Evolutionary conservation across 2,888 invertebrate genomes (phyloP).

Genomic region (Heliconius ethilla): DNA sequence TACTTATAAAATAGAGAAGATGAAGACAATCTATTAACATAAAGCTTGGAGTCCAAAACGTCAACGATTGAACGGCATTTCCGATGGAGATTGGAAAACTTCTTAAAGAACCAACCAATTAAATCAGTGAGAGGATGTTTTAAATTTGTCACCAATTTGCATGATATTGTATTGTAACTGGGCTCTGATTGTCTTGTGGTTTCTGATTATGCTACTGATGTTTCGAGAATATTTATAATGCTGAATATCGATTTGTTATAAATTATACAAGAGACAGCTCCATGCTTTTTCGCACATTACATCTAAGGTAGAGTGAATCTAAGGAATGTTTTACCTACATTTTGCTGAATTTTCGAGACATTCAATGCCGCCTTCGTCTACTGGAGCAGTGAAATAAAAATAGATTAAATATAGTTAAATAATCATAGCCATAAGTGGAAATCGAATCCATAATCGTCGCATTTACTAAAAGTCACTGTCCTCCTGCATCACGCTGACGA

Average conservation of each 20-base stretch:
- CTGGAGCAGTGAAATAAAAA: too few relatives aligned
- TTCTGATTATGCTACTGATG: not conserved
- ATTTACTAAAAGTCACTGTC: too few relatives aligned
- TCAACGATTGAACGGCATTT: slow-evolving; percentile 47
- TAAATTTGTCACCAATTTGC: slow-evolving; percentile 40
- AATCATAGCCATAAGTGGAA: too few relatives aligned
- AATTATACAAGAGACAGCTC: not conserved
- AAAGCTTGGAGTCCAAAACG: slow-evolving; percentile 13
- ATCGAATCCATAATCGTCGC: too few relatives aligned
- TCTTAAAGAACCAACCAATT: slow-evolving; percentile 69
- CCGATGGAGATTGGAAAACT: slow-evolving; percentile 71
- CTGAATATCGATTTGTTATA: not conserved
- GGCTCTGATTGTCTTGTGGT: slow-evolving; percentile 7
- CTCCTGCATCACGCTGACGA: too few relatives aligned
- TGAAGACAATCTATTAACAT: slow-evolving; percentile 14
- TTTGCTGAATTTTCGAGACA: too few relatives aligned
- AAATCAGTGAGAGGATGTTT: slow-evolving; percentile 47
- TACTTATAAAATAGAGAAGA: slow-evolving; percentile 6
- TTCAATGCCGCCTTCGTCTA: too few relatives aligned
- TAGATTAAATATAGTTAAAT: too few relatives aligned
- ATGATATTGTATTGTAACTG: slow-evolving; percentile 30
- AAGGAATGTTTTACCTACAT: not conserved
- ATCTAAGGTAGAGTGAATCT: not conserved
- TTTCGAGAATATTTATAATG: not conserved
- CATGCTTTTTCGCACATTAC: too few relatives aligned